phyloP scores from a whole-genome alignment of 23 tunicate species.

The Ascidia mentula region DNA sequence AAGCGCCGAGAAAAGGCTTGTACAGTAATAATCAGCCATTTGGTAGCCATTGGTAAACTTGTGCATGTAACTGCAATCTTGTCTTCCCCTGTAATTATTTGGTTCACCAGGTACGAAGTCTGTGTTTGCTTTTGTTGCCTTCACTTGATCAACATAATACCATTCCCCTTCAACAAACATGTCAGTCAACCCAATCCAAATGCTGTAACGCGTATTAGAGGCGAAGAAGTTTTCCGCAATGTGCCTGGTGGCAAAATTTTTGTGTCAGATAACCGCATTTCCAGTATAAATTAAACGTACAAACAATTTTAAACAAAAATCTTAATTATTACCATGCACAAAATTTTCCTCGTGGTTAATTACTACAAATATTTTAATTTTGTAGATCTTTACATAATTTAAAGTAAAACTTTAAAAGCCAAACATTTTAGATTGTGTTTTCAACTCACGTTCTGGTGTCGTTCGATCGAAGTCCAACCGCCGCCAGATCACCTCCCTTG shows the following conservation, averaged over 20 bases:
- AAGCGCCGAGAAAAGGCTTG: constrained; percentile 6
- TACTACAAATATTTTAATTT: no score
- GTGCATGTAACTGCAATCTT: constrained; percentile 18
- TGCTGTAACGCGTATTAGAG: constrained; percentile 15
- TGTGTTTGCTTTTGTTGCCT: not conserved
- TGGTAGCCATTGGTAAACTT: not conserved
- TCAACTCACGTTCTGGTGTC: constrained; percentile 7
- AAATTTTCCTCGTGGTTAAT: no score
- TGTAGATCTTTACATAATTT: no score
- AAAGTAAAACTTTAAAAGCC: no score
- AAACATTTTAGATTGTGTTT: no score
- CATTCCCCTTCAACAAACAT: constrained; percentile 12
- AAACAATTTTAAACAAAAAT: no score
- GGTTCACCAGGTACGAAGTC: constrained; percentile 27
- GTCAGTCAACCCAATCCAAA: constrained; percentile 23
- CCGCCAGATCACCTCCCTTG: constrained; percentile 27
- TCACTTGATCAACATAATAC: constrained; percentile 9
- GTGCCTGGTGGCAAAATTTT: no score
- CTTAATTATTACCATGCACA: no score
- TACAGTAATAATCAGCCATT: constrained; percentile 18
- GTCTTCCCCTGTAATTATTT: constrained; percentile 6
- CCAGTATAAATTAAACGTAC: no score
- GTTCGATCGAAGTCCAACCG: constrained; percentile 11
- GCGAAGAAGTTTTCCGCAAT: constrained; percentile 1
- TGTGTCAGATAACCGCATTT: no score